Base-by-base conservation (phyloP, 2,888 invertebrate species). In the Eupithecia insigniata region DNA sequence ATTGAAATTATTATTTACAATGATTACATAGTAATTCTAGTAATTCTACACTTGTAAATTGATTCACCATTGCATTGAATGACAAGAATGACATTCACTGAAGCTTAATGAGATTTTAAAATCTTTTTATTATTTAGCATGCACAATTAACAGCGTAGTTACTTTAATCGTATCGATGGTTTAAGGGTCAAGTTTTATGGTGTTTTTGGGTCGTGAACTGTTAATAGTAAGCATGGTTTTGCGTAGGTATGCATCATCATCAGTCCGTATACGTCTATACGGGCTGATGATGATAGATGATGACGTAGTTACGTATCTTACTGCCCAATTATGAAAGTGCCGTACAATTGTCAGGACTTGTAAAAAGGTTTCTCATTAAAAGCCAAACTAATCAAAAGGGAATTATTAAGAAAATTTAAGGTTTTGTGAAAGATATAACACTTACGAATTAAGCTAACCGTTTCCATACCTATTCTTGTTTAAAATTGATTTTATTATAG, bases 1-100 rank as follows among this genome's bases (percentile, higher is more conserved):
- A 91, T 91, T 90, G 90, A 90, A 91, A 89, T 87, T 89, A 89
- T 89, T 90, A 92, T 92, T 91, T 90, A 91, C 88, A 84, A 81
- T 88, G 85, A 87, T 89, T 87, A 85, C 87, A 89, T 87, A 85
- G 86, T 77, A 55, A 58, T 36, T 64, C 22, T 87, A 85, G 86
- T 77, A 55, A 58, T 36, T 64, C 22, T 64, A 36, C 32, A 34
- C n/a, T 14, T 36, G 62, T 26, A 39, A 64, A 65, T 26, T 60
- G 26, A 28, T 71, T 70, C 73, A 70, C 74, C 46, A 62, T 70
- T 67, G 72, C 72, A 65, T 67, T 81, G 78, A 81, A 69, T 78
- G 81, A 82, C 78, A 70, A 64, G 67, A 67, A 22, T 32, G 76
- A 66, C 46, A 26, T 36, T 62, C 62, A 67, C 71, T 64, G 39